A percentile compares a stretch with the other conserved stretches of the same genome.
Evolutionary conservation across 1,140 invertebrate genomes (phyloP).

Genomic region (Bombus polaris): DNA sequence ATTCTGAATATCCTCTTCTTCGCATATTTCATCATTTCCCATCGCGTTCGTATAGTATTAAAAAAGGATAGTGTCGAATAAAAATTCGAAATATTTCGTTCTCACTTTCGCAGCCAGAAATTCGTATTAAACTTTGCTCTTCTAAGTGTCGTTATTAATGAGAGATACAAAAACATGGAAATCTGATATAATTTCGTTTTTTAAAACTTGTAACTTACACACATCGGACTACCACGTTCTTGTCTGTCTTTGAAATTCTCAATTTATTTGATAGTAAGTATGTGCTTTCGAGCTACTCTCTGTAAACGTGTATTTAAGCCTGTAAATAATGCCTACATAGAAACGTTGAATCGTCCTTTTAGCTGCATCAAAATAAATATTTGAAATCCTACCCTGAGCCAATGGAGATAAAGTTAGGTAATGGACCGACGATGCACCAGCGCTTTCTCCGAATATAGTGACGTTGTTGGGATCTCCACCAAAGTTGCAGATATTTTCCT

Average conservation of each 20-base stretch:
- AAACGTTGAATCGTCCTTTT: background rate
- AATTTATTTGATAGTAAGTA: background rate
- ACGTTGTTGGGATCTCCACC: constrained; percentile 86
- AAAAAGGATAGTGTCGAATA: background rate
- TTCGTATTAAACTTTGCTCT: too few species aligned
- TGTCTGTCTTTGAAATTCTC: background rate
- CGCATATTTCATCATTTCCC: too few species aligned
- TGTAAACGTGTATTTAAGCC: background rate
- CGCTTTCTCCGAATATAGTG: constrained; percentile 87
- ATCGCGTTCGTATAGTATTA: background rate
- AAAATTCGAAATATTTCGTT: too few species aligned
- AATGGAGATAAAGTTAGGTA: constrained; percentile 66
- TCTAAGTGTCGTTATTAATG: too few species aligned
- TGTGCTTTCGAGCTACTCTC: background rate
- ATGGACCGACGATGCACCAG: constrained; percentile 82
- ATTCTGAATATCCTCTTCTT: too few species aligned
- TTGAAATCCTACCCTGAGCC: constrained; percentile 55
- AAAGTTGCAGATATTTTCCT: constrained; percentile 85
- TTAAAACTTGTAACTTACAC: background rate
- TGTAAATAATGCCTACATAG: background rate
- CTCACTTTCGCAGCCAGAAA: background rate
- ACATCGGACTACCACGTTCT: background rate
- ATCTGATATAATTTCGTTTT: background rate
- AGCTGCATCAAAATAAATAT: background rate
- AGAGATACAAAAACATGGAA: too few species aligned